phyloP scores from a whole-genome alignment of 2,888 invertebrate genomes.

The Thereva unica region DNA sequence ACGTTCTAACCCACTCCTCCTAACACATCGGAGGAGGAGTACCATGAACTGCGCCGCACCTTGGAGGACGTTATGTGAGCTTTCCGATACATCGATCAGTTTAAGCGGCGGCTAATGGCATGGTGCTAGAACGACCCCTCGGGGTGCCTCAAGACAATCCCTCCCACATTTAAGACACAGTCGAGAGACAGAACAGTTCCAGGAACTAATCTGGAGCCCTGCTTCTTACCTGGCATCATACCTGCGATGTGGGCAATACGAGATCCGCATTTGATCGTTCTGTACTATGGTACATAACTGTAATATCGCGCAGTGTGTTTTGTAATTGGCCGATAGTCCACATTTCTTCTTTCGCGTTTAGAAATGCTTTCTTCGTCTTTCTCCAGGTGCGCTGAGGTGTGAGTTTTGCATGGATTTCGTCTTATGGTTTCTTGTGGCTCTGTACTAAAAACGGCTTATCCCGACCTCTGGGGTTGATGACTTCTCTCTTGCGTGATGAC shows the following conservation, averaged over 20 bases:
- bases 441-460: too few relatives aligned
- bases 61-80: conserved; percentile 17
- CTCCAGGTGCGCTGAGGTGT: neutral
- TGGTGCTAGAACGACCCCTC: too few relatives aligned
- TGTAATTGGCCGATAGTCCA: conserved; percentile 28
- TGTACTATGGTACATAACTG: conserved; percentile 22
- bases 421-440: too few relatives aligned
- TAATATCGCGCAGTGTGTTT: conserved; percentile 27
- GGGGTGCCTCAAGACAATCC: too few relatives aligned
- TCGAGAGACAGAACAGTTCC: too few relatives aligned
- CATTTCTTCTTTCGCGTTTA: neutral
- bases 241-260: too few relatives aligned
- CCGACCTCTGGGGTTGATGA: too few relatives aligned
- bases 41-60: conserved; percentile 3
- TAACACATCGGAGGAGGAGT: neutral
- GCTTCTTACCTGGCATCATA: neutral
- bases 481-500: too few relatives aligned
- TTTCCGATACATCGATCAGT: neutral
- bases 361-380: conserved; percentile 29
- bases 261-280: conserved; percentile 11
- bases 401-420: neutral
- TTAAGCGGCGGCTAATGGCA: too few relatives aligned
- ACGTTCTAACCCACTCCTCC: conserved; percentile 17
- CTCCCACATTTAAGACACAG: too few relatives aligned
- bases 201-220: too few relatives aligned